Percentiles rank a stretch among this genome's conserved stretches.
phyloP scores from a whole-genome alignment of 2,797 vertebrate genomes.

The Sebastes kiyomatsui region DNA sequence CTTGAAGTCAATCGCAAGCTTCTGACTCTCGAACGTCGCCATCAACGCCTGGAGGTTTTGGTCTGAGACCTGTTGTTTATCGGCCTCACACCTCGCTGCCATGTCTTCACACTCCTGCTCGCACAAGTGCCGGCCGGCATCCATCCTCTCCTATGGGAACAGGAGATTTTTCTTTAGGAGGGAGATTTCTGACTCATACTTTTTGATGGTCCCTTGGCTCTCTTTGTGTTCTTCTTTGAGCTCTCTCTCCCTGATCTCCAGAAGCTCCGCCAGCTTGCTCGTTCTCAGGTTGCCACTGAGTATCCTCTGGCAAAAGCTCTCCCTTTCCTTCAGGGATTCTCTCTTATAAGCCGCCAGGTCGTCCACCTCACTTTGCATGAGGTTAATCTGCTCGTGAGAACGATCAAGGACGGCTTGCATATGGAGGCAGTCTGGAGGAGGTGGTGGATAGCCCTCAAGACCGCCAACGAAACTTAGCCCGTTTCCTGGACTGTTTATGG shows the following conservation, averaged over 20 bases:
- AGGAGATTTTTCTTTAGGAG: neutral
- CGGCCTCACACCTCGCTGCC: neutral
- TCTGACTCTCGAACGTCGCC: neutral
- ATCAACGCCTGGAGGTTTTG: neutral
- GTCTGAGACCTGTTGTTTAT: neutral
- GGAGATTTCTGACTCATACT: neutral
- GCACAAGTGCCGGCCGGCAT: rapidly evolving
- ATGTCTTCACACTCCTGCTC: neutral
- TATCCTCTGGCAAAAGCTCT: no score
- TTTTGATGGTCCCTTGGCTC: neutral
- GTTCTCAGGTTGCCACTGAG: neutral
- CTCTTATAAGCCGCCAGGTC: no score
- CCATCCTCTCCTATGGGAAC: neutral
- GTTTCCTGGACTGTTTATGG: no score
- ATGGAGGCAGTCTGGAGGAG: no score
- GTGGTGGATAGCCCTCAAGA: no score
- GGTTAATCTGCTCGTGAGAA: no score
- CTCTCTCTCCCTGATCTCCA: neutral
- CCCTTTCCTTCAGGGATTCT: no score
- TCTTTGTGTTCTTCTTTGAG: neutral
- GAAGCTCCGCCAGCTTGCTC: neutral
- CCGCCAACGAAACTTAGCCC: no score
- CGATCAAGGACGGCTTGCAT: no score
- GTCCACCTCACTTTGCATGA: no score
- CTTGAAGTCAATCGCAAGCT: neutral